Evolutionary conservation across 2,888 invertebrate species (phyloP).

Genomic region (Dasysyrphus tricinctus): DNA sequence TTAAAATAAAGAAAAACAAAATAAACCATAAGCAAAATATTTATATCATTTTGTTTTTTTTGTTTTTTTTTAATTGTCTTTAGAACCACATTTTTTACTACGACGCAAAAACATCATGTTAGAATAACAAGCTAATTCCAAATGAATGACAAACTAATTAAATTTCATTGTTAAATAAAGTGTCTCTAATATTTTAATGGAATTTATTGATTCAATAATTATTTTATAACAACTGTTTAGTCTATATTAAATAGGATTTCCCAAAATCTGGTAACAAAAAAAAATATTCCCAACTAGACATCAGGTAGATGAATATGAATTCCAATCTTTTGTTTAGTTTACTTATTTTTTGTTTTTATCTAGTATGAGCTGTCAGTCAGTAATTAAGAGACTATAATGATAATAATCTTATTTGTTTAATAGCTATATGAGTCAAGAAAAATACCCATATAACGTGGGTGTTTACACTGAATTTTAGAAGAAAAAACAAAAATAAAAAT

Average conservation of each 20-base stretch:
- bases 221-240: slow-evolving; percentile 42
- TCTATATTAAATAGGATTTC: slow-evolving; percentile 34
- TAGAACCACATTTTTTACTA: slow-evolving; percentile 13
- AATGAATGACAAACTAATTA: slow-evolving; percentile 30
- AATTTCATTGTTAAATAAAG: slow-evolving; percentile 10
- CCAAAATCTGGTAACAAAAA: slow-evolving; percentile 41
- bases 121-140: slow-evolving; percentile 6
- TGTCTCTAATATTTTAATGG: slow-evolving; percentile 5
- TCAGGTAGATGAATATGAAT: neutral
- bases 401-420: neutral
- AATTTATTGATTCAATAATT: slow-evolving; percentile 30
- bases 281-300: slow-evolving; percentile 3
- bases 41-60: neutral
- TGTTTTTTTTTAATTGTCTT: neutral
- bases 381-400: neutral
- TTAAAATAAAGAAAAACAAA: neutral
- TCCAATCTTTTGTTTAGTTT: slow-evolving; percentile 17
- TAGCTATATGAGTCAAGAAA: slow-evolving; percentile 26
- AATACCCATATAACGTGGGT: slow-evolving; percentile 26
- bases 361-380: neutral
- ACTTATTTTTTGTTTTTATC: slow-evolving; percentile 1
- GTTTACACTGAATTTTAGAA: neutral
- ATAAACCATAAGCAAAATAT: neutral
- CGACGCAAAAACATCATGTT: slow-evolving; percentile 20
- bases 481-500: neutral